A percentile compares a stretch with the other conserved stretches of the same genome.
These are phyloP conservation scores for Orchestes rusci DNA, from an alignment of 2,888 invertebrate genomes.

Conservation along the genomic window DNA sequence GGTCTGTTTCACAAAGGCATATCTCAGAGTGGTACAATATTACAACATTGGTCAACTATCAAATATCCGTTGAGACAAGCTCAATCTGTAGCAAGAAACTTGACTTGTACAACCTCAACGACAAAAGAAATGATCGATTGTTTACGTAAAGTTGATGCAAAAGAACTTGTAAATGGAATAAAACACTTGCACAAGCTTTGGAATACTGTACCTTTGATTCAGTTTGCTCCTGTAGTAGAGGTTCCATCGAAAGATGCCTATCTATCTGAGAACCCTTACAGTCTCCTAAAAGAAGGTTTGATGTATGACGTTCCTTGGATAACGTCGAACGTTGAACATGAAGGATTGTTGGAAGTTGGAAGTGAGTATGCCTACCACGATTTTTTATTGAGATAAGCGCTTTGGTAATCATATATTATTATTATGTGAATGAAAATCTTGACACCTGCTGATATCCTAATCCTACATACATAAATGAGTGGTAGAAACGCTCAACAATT, in stretches of 20 bases:
- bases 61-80: slow-evolving; percentile 54
- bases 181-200: slow-evolving; percentile 48
- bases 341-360: slow-evolving; percentile 63
- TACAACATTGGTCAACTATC: slow-evolving; percentile 50
- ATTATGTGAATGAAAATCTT: no score
- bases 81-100: slow-evolving; percentile 48
- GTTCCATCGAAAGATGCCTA: slow-evolving; percentile 52
- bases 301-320: slow-evolving; percentile 64
- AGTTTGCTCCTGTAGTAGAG: slow-evolving; percentile 37
- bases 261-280: slow-evolving; percentile 56
- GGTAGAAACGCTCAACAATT: no score
- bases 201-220: slow-evolving; percentile 30
- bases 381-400: no score
- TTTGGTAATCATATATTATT: no score
- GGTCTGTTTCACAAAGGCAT: slow-evolving; percentile 55
- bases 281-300: slow-evolving; percentile 52
- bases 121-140: slow-evolving; percentile 56
- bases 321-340: slow-evolving; percentile 59
- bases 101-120: slow-evolving; percentile 55
- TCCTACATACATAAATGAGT: background rate
- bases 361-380: slow-evolving; percentile 41
- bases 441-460: slow-evolving; percentile 2
- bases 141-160: slow-evolving; percentile 52
- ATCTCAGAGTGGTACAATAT: slow-evolving; percentile 62
- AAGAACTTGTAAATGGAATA: slow-evolving; percentile 50